Conservation (phyloP, 2,797 vertebrate species). For the Sus cebifrons region DNA sequence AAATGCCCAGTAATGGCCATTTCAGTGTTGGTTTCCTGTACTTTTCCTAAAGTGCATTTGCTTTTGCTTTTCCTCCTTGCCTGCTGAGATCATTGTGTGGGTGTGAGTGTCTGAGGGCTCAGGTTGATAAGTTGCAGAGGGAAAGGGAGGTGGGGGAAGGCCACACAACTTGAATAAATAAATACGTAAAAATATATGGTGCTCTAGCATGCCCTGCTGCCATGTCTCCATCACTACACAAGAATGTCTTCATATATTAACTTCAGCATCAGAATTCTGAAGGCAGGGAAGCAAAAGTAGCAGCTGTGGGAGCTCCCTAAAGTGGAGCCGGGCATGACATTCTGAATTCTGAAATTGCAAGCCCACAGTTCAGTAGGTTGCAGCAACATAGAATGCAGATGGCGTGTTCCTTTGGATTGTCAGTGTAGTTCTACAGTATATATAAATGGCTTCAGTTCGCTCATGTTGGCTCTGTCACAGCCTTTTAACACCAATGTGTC, state of each 20-base stretch:
- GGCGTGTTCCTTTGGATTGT: conserved; percentile 69
- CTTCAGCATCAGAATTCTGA: conserved; percentile 74
- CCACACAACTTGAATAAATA: conserved; percentile 74
- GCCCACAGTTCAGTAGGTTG: conserved; percentile 78
- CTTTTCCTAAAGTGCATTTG: conserved; percentile 84
- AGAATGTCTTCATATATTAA: conserved; percentile 71
- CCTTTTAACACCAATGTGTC: conserved; percentile 79
- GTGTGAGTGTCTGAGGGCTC: conserved; percentile 70
- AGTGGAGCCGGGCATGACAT: conserved; percentile 56
- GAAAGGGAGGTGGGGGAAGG: not conserved
- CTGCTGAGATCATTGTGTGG: conserved; percentile 82
- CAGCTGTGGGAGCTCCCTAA: conserved; percentile 71
- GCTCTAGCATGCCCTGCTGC: conserved; percentile 70
- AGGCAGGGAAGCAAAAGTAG: conserved; percentile 63
- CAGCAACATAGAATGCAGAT: conserved; percentile 77
- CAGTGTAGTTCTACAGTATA: conserved; percentile 59
- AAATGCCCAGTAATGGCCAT: conserved; percentile 81
- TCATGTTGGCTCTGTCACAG: conserved; percentile 71
- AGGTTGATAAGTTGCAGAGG: conserved; percentile 77
- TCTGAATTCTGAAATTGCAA: conserved; percentile 75
- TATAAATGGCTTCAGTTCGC: conserved; percentile 57
- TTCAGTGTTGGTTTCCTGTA: conserved; percentile 82
- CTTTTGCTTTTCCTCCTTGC: conserved; percentile 82
- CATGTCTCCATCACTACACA: conserved; percentile 59
- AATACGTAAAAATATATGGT: conserved; percentile 53